Percentiles rank a stretch among this genome's conserved stretches.
phyloP scores from a whole-genome alignment of 2,888 invertebrate species.

The Dryobotodes eremita region DNA sequence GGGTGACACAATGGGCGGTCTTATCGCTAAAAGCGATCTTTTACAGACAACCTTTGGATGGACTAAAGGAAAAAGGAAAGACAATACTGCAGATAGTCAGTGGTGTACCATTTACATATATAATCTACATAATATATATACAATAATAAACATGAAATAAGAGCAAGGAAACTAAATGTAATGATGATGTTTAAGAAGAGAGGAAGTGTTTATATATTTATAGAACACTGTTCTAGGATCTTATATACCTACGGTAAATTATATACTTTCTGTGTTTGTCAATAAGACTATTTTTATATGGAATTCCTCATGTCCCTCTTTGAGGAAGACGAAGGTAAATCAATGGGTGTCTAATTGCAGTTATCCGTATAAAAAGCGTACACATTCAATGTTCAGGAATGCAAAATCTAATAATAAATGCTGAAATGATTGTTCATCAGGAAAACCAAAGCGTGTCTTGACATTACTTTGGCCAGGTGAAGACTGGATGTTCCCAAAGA shows the following conservation, averaged over 20 bases:
- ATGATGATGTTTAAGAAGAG: too few relatives aligned
- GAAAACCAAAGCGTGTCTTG: background rate
- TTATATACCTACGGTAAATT: background rate
- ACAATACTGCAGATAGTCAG: too few relatives aligned
- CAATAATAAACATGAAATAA: too few relatives aligned
- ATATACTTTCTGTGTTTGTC: background rate
- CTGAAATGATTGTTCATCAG: background rate
- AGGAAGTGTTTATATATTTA: background rate
- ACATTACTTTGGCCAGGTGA: background rate
- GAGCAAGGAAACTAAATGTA: too few relatives aligned
- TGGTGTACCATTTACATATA: too few relatives aligned
- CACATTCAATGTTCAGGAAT: background rate
- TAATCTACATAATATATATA: too few relatives aligned
- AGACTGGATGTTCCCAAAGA: background rate
- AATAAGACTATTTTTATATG: background rate
- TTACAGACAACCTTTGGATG: too few relatives aligned
- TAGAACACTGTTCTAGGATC: constrained; percentile 19
- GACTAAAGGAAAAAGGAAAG: too few relatives aligned
- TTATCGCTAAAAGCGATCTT: too few relatives aligned
- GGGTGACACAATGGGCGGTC: too few relatives aligned
- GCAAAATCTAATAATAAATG: background rate
- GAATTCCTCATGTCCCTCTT: too few relatives aligned
- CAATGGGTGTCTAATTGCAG: background rate
- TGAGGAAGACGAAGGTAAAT: background rate
- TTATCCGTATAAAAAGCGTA: background rate